These are phyloP conservation scores for Scomberomorus guttatus DNA, from an alignment of 2,797 vertebrate species.

Conservation along the genomic window DNA sequence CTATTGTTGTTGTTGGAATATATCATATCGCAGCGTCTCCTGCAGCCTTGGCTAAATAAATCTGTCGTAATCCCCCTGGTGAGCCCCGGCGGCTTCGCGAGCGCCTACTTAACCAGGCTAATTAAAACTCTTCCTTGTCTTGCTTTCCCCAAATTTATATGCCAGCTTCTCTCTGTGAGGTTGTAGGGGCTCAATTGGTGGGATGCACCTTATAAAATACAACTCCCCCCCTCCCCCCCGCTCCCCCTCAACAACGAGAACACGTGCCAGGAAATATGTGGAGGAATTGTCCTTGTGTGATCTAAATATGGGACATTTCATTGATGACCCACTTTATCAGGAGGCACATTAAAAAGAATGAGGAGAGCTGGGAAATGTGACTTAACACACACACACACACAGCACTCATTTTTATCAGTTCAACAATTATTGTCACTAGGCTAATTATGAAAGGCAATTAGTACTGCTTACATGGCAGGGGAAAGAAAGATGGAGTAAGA, in stretches of 20 bases:
- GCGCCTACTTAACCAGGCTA: slow-evolving; percentile 84
- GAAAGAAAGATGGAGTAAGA: slow-evolving; percentile 52
- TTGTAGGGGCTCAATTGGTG: slow-evolving; percentile 54
- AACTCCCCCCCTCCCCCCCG: slow-evolving; percentile 1
- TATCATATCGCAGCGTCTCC: slow-evolving; percentile 85
- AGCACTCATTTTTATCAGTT: slow-evolving; percentile 73
- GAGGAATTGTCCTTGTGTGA: slow-evolving; percentile 62
- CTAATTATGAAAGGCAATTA: slow-evolving; percentile 91
- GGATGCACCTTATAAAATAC: slow-evolving; percentile 51
- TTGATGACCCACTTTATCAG: slow-evolving; percentile 84
- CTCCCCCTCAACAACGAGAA: slow-evolving; percentile 21
- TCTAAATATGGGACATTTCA: slow-evolving; percentile 75
- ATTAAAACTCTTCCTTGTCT: slow-evolving; percentile 86
- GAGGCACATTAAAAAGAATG: slow-evolving; percentile 67
- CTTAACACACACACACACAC: slow-evolving; percentile 36
- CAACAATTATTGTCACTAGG: slow-evolving; percentile 84
- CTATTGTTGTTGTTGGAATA: slow-evolving; percentile 84
- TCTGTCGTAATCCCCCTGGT: slow-evolving; percentile 83
- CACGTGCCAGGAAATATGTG: slow-evolving; percentile 47
- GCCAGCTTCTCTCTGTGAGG: slow-evolving; percentile 70
- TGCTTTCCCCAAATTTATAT: slow-evolving; percentile 78
- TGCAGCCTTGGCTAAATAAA: slow-evolving; percentile 85
- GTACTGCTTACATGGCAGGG: slow-evolving; percentile 79
- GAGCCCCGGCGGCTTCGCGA: slow-evolving; percentile 75
- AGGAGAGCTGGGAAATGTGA: slow-evolving; percentile 43